Evolutionary conservation across 2,113 vertebrate genomes (phyloP).

Genomic region (Pseudois nayaur): DNA sequence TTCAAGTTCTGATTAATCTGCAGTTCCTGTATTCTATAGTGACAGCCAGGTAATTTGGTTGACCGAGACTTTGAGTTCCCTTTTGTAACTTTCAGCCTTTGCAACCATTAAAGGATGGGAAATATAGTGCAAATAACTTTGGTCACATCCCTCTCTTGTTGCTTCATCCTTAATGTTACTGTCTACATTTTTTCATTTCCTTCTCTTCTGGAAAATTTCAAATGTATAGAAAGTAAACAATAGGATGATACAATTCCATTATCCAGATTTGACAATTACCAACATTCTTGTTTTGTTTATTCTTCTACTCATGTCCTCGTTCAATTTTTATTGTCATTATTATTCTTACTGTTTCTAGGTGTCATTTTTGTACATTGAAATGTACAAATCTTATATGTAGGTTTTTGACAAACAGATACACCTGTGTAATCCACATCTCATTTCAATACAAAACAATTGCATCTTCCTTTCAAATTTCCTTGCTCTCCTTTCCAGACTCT

Average conservation of each 20-base stretch:
- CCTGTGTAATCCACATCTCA: not conserved
- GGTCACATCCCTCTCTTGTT: not conserved
- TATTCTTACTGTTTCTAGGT: not conserved
- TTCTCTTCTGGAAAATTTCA: not conserved
- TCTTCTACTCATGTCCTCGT: not conserved
- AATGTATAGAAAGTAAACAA: not conserved
- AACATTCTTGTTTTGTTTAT: not conserved
- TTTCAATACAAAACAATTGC: not conserved
- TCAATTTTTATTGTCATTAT: not conserved
- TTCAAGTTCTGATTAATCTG: conserved; percentile 39
- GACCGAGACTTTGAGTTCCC: conserved; percentile 66
- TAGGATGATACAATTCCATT: not conserved
- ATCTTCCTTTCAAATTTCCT: not conserved
- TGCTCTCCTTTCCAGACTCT: conserved; percentile 18
- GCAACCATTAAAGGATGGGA: not conserved
- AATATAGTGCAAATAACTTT: not conserved
- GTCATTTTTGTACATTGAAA: not conserved
- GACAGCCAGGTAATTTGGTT: conserved; percentile 51
- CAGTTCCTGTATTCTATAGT: conserved; percentile 47
- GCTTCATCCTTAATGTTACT: not conserved
- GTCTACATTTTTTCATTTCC: not conserved
- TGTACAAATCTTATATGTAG: not conserved
- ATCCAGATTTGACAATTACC: not conserved
- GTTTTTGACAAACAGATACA: not conserved
- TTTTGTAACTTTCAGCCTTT: conserved; percentile 52